phyloP scores from a whole-genome alignment of 1,140 invertebrate species.

The Lepidurus couesii region DNA sequence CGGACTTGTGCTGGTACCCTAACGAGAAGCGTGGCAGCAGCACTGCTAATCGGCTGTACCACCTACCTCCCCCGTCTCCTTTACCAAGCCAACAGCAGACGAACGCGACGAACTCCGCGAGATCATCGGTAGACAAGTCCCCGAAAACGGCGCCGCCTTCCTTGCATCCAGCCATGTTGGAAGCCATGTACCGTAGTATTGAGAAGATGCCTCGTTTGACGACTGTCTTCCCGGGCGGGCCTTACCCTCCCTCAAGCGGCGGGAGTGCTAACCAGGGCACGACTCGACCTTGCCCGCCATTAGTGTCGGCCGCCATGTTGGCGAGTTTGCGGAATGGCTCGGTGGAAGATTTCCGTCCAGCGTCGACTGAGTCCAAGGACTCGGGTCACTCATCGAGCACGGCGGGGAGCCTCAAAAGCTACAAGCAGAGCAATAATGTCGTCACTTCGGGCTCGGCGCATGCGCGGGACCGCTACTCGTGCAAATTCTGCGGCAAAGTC shows the following conservation, averaged over 20 bases:
- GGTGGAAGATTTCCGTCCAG: constrained; percentile 42
- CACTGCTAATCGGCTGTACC: constrained; percentile 23
- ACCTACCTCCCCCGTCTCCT: constrained; percentile 7
- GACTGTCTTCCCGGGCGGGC: constrained; percentile 45
- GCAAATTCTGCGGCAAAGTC: constrained; percentile 94
- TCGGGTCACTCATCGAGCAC: constrained; percentile 23
- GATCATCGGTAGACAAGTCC: constrained; percentile 44
- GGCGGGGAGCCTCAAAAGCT: constrained; percentile 44
- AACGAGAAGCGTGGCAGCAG: constrained; percentile 30
- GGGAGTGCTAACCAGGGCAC: constrained; percentile 40
- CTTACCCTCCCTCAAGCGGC: constrained; percentile 39
- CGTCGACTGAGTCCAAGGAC: constrained; percentile 34
- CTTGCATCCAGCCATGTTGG: constrained; percentile 60
- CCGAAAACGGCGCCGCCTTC: constrained; percentile 52
- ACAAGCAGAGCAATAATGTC: constrained; percentile 46
- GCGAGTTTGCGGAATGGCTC: neutral
- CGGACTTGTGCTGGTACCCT: neutral
- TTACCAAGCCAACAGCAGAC: neutral
- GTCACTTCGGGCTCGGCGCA: constrained; percentile 49
- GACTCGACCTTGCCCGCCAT: constrained; percentile 42
- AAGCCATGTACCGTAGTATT: constrained; percentile 62
- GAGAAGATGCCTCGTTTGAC: constrained; percentile 48
- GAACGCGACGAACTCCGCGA: constrained; percentile 6
- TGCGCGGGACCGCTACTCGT: constrained; percentile 86
- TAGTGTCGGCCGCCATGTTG: constrained; percentile 36